Evolutionary conservation across 2,113 vertebrate genomes (phyloP).

Genomic region (Ictalurus furcatus): DNA sequence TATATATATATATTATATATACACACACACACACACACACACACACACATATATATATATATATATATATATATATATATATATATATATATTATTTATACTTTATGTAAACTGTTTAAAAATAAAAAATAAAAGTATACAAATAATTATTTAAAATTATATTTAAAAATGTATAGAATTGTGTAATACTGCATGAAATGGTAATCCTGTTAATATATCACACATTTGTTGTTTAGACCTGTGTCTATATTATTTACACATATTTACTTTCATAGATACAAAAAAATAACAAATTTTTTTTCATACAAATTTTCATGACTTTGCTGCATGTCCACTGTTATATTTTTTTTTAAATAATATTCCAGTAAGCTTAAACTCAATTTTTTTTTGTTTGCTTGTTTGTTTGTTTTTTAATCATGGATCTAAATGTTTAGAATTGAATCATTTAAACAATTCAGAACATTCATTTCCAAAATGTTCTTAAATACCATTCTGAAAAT

Average conservation of each 20-base stretch:
- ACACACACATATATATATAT: no score
- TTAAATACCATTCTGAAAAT: background rate
- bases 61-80: background rate
- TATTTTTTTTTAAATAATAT: background rate
- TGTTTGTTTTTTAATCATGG: background rate
- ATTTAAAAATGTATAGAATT: background rate
- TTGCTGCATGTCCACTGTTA: background rate
- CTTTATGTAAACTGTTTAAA: background rate
- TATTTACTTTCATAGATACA: background rate
- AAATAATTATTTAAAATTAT: background rate
- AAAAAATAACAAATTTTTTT: no score
- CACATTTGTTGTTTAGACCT: background rate
- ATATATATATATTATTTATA: background rate
- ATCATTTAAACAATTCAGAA: background rate
- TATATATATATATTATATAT: background rate
- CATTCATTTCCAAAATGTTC: background rate
- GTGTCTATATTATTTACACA: background rate
- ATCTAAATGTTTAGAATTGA: background rate
- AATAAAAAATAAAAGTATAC: background rate
- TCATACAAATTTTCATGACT: background rate
- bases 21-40: no score
- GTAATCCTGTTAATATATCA: background rate
- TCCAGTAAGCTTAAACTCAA: background rate
- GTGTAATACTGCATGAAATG: background rate
- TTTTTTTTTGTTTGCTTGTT: background rate